phyloP scores from a whole-genome alignment of 2,888 invertebrate species.

The Xanthia icteritia region DNA sequence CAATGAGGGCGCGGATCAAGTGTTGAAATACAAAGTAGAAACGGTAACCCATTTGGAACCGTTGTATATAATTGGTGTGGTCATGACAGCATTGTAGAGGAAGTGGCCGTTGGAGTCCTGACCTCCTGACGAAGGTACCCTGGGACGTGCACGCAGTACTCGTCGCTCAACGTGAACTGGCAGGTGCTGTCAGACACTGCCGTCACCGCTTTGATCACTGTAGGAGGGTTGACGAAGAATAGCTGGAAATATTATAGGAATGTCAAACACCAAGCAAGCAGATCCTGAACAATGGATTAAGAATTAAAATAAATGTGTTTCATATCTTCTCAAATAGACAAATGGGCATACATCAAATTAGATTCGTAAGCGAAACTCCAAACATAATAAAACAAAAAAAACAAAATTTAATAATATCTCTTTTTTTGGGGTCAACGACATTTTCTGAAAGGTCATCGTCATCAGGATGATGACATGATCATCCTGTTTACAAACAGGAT shows the following conservation, averaged over 20 bases:
- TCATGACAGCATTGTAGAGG: constrained; percentile 81
- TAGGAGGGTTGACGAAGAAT: constrained; percentile 80
- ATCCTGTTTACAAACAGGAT: too few relatives aligned
- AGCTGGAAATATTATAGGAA: constrained; percentile 73
- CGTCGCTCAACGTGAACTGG: constrained; percentile 82
- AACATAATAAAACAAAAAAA: too few relatives aligned
- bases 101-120: constrained; percentile 77
- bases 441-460: too few relatives aligned
- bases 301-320: not conserved
- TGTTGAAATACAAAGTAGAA: not conserved
- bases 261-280: not conserved
- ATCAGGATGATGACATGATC: too few relatives aligned
- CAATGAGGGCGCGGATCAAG: too few relatives aligned
- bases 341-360: not conserved
- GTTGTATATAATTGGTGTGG: constrained; percentile 75
- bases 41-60: not conserved
- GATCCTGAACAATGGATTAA: not conserved
- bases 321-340: not conserved
- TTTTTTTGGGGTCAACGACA: too few relatives aligned
- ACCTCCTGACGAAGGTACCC: constrained; percentile 59
- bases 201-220: constrained; percentile 79
- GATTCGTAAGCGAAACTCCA: not conserved
- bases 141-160: constrained; percentile 79
- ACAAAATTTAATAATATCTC: too few relatives aligned
- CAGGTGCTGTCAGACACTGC: constrained; percentile 83